Conservation (phyloP, 1,140 invertebrate species). For the Eumaeus atala region DNA sequence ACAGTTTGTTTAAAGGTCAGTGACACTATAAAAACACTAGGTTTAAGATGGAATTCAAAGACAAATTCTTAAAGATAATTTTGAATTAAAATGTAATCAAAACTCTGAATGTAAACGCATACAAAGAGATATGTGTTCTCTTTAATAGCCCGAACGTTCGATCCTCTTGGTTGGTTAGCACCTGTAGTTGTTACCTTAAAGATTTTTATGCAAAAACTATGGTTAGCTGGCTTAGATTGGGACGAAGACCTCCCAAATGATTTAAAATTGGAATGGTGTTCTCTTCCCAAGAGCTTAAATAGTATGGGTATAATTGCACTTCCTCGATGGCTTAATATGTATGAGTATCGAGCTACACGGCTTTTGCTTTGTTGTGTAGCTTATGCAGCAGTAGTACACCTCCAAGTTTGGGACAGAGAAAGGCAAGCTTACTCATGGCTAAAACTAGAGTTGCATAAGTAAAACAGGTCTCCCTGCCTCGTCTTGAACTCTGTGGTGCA, state of each 20-base stretch:
- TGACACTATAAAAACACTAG: conserved; percentile 23
- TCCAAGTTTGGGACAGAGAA: too few relatives aligned
- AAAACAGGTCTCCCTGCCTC: conserved; percentile 34
- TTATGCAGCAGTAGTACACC: conserved; percentile 24
- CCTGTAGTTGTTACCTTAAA: conserved; percentile 56
- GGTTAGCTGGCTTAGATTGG: conserved; percentile 49
- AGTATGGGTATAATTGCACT: conserved; percentile 19
- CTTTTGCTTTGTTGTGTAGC: conserved; percentile 19
- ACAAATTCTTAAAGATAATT: too few relatives aligned
- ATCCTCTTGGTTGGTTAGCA: conserved; percentile 52
- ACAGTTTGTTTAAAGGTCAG: conserved; percentile 21
- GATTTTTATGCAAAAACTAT: conserved; percentile 65
- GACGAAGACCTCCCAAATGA: conserved; percentile 37
- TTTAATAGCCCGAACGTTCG: conserved; percentile 31
- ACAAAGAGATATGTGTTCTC: conserved; percentile 27
- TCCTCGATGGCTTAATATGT: conserved; percentile 16
- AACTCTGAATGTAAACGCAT: background rate
- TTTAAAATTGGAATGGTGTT: conserved; percentile 28
- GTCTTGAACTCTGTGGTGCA: conserved; percentile 43
- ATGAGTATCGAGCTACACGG: conserved; percentile 22
- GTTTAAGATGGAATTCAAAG: conserved; percentile 24
- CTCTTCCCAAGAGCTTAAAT: conserved; percentile 20
- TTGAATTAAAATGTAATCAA: conserved; percentile 19
- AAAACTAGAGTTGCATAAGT: conserved; percentile 39
- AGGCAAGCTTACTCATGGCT: too few relatives aligned